Evolutionary conservation across 1,140 invertebrate species (phyloP), one percentile per base, ranked within the genome.

Genomic region (Trialeurodes vaporariorum): DNA sequence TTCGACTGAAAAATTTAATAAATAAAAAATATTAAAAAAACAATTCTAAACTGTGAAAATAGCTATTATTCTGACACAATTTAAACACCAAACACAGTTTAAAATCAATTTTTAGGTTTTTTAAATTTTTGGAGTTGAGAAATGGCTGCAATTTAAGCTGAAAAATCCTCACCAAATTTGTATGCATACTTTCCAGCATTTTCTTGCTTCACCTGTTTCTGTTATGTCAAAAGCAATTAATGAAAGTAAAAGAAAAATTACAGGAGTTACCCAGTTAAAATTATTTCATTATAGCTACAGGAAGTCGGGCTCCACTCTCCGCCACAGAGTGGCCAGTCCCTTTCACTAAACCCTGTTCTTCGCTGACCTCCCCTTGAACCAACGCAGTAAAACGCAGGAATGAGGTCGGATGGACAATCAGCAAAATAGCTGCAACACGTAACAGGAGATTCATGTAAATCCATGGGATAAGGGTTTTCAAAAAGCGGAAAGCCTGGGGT

Each of bases 401-500:
- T 96, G 73, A 99, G 84, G 81, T 99, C 96, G 64, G 91, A 91
- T 27, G 96, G 96, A 80, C 96, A 98, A 81, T 99, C 95, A 58
- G 94, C 94, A 75, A 97, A 88, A 83, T 98, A 98, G 66, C 88
- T 87, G 79, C 95, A 96, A 81, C 90, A 94, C 62, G 96, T 98
- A 67, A 98, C 94, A 34, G 94, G 91, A 65, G 93, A 96, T 81
- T 98, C 96, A 80, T 98, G 96, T 71, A 99, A 86, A 81, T 99
- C 96, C 94, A 98, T 98, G 59, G 96, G 92, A 83, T 99, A 98
- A 61, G 96, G 98, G 83, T 98, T 98, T 80, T 98, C 95, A 82
- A 98, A 97, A 80, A 94, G 97, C 21, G 97, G 96, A 83, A 98
- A 99, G 75, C 96, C 96, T 62, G 88, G 86, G 59, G 92, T 91